Percentiles rank a stretch among this genome's conserved stretches.
Conservation (phyloP, 2,888 invertebrate genomes). For the Tenthredo livida region DNA sequence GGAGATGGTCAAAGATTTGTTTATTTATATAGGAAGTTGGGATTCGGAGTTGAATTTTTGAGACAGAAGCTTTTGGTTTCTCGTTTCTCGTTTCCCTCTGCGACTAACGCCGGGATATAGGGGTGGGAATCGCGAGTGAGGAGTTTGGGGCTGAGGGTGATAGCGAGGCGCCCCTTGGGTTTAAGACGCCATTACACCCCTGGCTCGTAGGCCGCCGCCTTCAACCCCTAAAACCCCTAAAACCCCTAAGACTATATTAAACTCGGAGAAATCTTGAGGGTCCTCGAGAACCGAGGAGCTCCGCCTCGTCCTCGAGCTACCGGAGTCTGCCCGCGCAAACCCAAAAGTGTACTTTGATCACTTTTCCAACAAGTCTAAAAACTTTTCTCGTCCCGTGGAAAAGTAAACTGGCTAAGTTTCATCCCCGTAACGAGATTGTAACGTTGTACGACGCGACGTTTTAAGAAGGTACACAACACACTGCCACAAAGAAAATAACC, state of each 20-base stretch:
- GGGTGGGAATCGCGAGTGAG: slow-evolving; percentile 40
- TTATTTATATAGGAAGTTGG: slow-evolving; percentile 48
- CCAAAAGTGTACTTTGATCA: slow-evolving; percentile 74
- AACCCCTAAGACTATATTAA: slow-evolving; percentile 76
- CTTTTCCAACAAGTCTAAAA: slow-evolving; percentile 63
- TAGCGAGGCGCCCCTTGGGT: slow-evolving; percentile 71
- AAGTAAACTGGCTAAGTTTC: slow-evolving; percentile 46
- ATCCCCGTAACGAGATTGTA: slow-evolving; percentile 46
- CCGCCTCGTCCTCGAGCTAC: slow-evolving; percentile 17
- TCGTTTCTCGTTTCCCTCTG: not conserved
- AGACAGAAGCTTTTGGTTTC: slow-evolving; percentile 50
- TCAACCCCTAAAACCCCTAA: slow-evolving; percentile 37
- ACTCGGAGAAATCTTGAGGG: slow-evolving; percentile 77
- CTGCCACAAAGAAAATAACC: not conserved
- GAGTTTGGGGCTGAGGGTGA: slow-evolving; percentile 64
- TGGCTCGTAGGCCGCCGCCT: slow-evolving; percentile 72
- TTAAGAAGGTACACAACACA: slow-evolving; percentile 30
- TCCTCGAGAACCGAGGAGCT: slow-evolving; percentile 53
- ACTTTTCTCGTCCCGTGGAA: slow-evolving; percentile 19
- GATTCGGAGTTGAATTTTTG: slow-evolving; percentile 63
- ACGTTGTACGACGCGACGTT: slow-evolving; percentile 40
- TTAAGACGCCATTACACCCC: slow-evolving; percentile 78
- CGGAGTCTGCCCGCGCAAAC: slow-evolving; percentile 60
- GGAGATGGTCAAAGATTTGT: slow-evolving; percentile 63
- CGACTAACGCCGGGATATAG: not conserved